phyloP scores from a whole-genome alignment of 1,140 invertebrate species.

The Drosophila subpulchrella region DNA sequence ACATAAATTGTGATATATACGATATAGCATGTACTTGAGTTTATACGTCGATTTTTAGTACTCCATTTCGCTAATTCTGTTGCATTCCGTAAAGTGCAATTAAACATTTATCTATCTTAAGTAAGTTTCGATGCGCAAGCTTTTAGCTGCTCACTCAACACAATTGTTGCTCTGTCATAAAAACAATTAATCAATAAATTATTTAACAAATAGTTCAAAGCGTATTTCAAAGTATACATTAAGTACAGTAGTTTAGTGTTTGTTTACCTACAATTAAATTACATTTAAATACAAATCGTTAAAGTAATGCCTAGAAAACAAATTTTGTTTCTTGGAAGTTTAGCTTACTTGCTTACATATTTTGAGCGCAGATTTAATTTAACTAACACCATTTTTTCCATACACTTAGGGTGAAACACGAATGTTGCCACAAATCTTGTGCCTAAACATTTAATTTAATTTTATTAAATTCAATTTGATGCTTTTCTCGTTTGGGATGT shows the following conservation, averaged over 20 bases:
- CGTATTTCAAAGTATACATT: slow-evolving; percentile 72
- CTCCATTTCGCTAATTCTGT: slow-evolving; percentile 29
- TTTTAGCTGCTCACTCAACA: slow-evolving; percentile 70
- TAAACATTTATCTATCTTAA: slow-evolving; percentile 56
- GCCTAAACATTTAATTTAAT: slow-evolving; percentile 69
- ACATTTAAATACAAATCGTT: slow-evolving; percentile 65
- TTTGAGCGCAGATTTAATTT: slow-evolving; percentile 60
- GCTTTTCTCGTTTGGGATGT: slow-evolving; percentile 27
- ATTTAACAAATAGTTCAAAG: slow-evolving; percentile 73
- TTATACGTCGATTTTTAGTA: slow-evolving; percentile 58
- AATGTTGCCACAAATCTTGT: slow-evolving; percentile 65
- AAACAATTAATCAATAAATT: slow-evolving; percentile 65
- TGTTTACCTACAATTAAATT: slow-evolving; percentile 50
- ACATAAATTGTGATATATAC: slow-evolving; percentile 50
- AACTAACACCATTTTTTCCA: slow-evolving; percentile 45
- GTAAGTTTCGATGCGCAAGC: slow-evolving; percentile 48
- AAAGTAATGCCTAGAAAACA: slow-evolving; percentile 71
- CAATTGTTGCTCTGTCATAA: slow-evolving; percentile 57
- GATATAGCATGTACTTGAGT: slow-evolving; percentile 43
- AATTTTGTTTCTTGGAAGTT: slow-evolving; percentile 49
- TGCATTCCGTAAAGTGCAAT: slow-evolving; percentile 56
- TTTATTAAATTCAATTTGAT: slow-evolving; percentile 68
- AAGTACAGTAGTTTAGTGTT: slow-evolving; percentile 44
- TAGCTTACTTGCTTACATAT: slow-evolving; percentile 47
- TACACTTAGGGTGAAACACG: slow-evolving; percentile 64